Evolutionary conservation across 2,113 vertebrate genomes (phyloP), one percentile per base, ranked within the genome.

Genomic region (Melanocharis versteri): DNA sequence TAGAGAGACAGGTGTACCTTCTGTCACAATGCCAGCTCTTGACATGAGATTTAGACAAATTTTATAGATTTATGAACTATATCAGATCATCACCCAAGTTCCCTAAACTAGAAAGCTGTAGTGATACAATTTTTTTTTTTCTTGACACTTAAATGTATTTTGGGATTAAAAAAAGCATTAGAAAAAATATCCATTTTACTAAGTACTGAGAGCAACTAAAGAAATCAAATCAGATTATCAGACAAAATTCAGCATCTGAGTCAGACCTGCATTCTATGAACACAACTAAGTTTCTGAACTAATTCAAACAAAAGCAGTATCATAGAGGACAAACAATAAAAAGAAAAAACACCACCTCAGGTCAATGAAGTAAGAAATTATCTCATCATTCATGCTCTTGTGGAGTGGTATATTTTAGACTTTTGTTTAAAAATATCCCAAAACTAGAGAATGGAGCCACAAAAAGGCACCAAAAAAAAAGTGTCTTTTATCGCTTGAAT

Each of bases 301-400:
- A 30, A 39, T 39, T 79, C 35, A 47, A 26, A 81, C 13, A 78
- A 75, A 61, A 80, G 3, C 12, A 37, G 9, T 10, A 71, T 9
- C 5, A 42, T 48, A 58, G 39, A 70, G 1, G 20, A 26, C 2
- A 35, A 57, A 51, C 5, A 28, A 17, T 12, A 13, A 19, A 44
- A 39, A 7, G 1, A 24, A 40, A 58, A 40, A 4, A 0, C 5
- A 47, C 1, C 42, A 48, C 8, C 27, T 35, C 9, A 21, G 6
- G 42, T 33, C 53, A 75, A 26, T 9, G 2, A 86, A 42, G 22
- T 6, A 65, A 23, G 11, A 68, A 79, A 22, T 27, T 5, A 75
- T 30, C 12, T 71, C 21, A 31, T 83, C 1, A 0, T 54, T 66
- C 5, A 2, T 48, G 19, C 5, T 39, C 10, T n/a, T 17, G 14